A percentile compares a stretch with the other conserved stretches of the same genome.
These are phyloP conservation scores for Oscheius sp. DNA, from an alignment of 2,888 invertebrate genomes.

Conservation along the genomic window DNA sequence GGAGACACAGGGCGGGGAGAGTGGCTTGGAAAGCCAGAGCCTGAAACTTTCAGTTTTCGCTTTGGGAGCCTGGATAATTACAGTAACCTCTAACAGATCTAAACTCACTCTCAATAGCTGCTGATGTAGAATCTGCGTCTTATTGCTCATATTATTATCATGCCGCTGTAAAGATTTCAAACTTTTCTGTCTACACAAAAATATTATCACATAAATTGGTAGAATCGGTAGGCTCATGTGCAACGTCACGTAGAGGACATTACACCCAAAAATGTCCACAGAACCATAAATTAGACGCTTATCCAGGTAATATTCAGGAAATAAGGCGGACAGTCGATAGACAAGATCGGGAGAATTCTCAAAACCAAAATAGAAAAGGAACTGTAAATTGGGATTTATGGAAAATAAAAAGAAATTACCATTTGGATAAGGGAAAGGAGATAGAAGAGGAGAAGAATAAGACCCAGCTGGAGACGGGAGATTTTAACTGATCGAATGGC, in stretches of 20 bases:
- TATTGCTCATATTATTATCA: background rate
- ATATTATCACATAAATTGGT: constrained; percentile 12
- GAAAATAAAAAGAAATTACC: background rate
- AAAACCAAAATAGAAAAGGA: background rate
- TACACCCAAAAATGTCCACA: background rate
- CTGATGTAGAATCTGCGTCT: background rate
- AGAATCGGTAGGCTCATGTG: constrained; percentile 21
- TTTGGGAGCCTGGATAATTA: no score
- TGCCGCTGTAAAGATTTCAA: background rate
- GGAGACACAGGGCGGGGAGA: constrained; percentile 9
- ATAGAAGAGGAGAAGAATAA: background rate
- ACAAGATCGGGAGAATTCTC: background rate
- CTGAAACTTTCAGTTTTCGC: background rate
- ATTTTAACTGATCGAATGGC: background rate
- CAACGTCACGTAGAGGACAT: background rate
- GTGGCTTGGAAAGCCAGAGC: constrained; percentile 13
- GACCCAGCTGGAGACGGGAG: background rate
- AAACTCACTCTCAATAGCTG: background rate
- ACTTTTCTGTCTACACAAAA: background rate
- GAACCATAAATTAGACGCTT: background rate
- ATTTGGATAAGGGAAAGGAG: background rate
- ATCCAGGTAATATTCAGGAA: background rate
- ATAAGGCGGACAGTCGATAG: background rate
- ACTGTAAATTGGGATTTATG: background rate
- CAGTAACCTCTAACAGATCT: background rate